Conservation (phyloP, 1,140 invertebrate species). For the Chrysomallon squamiferum region DNA sequence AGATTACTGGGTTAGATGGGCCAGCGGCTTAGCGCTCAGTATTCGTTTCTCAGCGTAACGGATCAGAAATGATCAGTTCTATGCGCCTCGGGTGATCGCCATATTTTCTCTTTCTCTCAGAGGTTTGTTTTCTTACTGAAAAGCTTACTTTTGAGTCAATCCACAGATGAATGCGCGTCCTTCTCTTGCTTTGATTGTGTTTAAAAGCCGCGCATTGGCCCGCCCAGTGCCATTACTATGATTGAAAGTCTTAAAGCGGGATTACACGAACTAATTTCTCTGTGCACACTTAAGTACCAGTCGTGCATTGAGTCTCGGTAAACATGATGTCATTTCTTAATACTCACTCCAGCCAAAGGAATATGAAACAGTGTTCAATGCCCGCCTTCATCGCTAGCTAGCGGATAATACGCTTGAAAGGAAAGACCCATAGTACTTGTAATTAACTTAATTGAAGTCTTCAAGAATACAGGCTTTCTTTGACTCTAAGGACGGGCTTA, state of each 20-base stretch:
- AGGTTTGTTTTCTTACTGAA: slow-evolving; percentile 5
- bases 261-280: slow-evolving; percentile 5
- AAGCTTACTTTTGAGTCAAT: slow-evolving; percentile 7
- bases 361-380: slow-evolving; percentile 5
- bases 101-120: slow-evolving; percentile 7
- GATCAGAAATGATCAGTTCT: background rate
- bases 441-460: slow-evolving; percentile 8
- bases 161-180: background rate
- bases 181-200: slow-evolving; percentile 6
- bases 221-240: background rate
- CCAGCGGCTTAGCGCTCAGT: background rate
- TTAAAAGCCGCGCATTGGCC: background rate
- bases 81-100: background rate
- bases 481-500: background rate
- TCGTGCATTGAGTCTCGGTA: background rate
- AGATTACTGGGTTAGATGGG: slow-evolving; percentile 1
- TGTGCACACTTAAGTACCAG: slow-evolving; percentile 2
- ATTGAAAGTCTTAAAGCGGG: slow-evolving; percentile 3
- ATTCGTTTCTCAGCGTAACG: background rate
- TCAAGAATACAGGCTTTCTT: slow-evolving; percentile 3
- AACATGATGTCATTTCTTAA: slow-evolving; percentile 6
- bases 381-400: background rate
- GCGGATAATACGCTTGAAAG: slow-evolving; percentile 8
- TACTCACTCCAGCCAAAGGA: background rate
- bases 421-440: background rate